Base-by-base conservation (phyloP, 2,888 invertebrate species). In the Agrochola lychnidis region DNA sequence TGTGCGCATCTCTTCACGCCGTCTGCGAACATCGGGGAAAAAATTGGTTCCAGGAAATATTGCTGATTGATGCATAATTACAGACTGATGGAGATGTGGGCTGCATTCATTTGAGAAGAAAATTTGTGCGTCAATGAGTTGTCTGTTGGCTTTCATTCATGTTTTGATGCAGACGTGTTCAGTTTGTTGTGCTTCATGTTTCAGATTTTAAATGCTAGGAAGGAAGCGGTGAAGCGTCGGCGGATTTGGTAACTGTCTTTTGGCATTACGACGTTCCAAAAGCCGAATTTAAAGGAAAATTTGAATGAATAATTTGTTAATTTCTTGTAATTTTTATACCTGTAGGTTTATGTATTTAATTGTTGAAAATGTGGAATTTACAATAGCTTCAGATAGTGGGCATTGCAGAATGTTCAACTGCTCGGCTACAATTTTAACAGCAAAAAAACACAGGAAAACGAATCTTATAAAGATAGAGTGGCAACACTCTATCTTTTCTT, bases 1-100 rank as follows among this genome's bases (percentile, higher is more conserved):
- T 80, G 78, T 40, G 72, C 70, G 79, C 82, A 83, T 25, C 72
- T 76, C 69, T 83, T 89, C 89, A 83, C 78, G 81, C 87, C 64
- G 79, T 82, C 86, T 89, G 82, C 66, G 56, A 67, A n/a, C 22
- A 25, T 66, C 40, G 67, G 63, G 72, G 76, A 86, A 88, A 87
- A 87, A 87, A 78, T 74, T 36, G 48, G 48, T 79, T 79, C 81
- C 82, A 76, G 82, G 84, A 84, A 88, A 76, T 68, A n/a, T 62
- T 45, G 62, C 72, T 69, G 76, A 84, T 66, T 73, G 81, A 81
- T 85, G 78, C 70, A 79, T 73, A 57, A 78, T 73, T 78, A 72
- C 30, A 64, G 10, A 42, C 51, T 53, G 53, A 66, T 72, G 66
- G 62, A 67, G 30, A 83, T 74, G 73, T 45, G 69, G 45, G 56